Evolutionary conservation across 2,888 invertebrate species (phyloP), one percentile per base, ranked within the genome.

Genomic region (Philaethria dido): DNA sequence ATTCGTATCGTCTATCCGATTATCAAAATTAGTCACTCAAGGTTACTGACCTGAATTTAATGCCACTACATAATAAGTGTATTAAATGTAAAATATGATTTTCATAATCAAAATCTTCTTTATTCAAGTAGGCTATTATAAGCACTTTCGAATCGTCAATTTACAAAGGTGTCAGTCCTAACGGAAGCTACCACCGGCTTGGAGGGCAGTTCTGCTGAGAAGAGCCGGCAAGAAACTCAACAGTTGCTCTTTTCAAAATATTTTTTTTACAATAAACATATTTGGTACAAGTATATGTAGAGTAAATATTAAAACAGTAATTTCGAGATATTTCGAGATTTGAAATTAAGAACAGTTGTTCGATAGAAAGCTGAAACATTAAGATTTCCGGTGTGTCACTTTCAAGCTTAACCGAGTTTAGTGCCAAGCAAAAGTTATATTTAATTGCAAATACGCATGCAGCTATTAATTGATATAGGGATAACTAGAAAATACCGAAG

Each of bases 331-430:
- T 25, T 50, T 50, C 4, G 16, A 29, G 2, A 50, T n/a, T 9
- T 50, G 29, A 50, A 16, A 50, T 29, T 50, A 16, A 29, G 16
- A 50, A 50, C 16, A 50, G 11, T 16, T 9, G 45, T 66, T 66
- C 42, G 50, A 60, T 84, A 87, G 87, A 88, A 87, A 88, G 87
- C 79, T 64, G 44, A 64, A 63, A 55, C 48, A 63, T 69, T 80
- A 81, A 71, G 76, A 80, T 83, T 84, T 87, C 84, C 85, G 82
- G 77, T 74, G 77, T 77, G 78, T 80, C 79, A 81, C 86, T 88
- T 87, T 86, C 87, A 76, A 83, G 76, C 76, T 75, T 29, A 62
- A 48, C 64, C 65, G 54, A 60, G 67, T 69, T 59, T 64, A 62
- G 47, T 16, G 67, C 45, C 73, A 81, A 83, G 83, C 85, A 82